phyloP scores from a whole-genome alignment of 2,113 vertebrate species.

The Cercopithecus mona region DNA sequence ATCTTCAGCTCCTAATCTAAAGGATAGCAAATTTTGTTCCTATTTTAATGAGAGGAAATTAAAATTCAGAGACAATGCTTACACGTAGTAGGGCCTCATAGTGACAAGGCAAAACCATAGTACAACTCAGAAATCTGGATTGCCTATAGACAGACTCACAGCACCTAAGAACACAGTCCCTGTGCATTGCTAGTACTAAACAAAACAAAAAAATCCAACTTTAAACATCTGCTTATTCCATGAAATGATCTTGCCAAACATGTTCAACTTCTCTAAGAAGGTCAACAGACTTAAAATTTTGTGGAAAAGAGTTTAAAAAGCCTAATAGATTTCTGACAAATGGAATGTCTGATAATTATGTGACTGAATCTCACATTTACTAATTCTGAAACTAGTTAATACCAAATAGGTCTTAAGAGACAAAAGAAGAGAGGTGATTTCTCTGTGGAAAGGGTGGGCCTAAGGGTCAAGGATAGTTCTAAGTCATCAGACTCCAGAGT shows the following conservation, averaged over 20 bases:
- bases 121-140: neutral
- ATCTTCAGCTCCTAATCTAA: neutral
- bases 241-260: neutral
- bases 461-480: neutral
- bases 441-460: neutral
- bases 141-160: neutral
- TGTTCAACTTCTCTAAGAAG: slow-evolving; percentile 1
- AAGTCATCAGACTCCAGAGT: neutral
- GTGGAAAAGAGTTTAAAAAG: neutral
- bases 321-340: neutral
- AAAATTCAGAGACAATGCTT: neutral
- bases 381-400: slow-evolving; percentile 46
- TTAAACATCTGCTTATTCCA: slow-evolving; percentile 4
- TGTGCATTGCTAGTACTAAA: neutral
- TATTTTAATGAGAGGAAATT: slow-evolving; percentile 34
- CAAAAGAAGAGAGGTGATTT: slow-evolving; percentile 39
- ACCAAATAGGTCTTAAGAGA: slow-evolving; percentile 6
- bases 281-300: neutral
- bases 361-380: slow-evolving; percentile 4
- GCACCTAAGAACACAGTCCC: neutral
- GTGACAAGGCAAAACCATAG: slow-evolving; percentile 33
- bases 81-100: neutral
- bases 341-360: slow-evolving; percentile 36
- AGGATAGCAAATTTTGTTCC: neutral
- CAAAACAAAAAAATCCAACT: neutral